Conservation (phyloP, 2,797 vertebrate genomes). For the Oreochromis grahami region DNA sequence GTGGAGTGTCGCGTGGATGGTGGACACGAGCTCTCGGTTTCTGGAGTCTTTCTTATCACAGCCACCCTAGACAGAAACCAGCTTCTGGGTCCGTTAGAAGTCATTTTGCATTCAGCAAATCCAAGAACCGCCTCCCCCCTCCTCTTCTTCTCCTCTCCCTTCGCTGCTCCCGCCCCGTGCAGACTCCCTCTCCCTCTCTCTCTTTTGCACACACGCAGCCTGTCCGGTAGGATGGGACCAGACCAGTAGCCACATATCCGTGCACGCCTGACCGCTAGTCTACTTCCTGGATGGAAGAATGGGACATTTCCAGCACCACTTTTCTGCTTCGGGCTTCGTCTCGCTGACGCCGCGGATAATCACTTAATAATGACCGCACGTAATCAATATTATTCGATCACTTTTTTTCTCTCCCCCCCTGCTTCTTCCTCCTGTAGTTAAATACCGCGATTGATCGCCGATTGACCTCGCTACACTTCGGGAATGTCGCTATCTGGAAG, state of each 20-base stretch:
- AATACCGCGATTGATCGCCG: slow-evolving; percentile 63
- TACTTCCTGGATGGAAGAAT: slow-evolving; percentile 89
- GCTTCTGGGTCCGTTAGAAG: slow-evolving; percentile 41
- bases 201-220: slow-evolving; percentile 66
- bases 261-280: slow-evolving; percentile 67
- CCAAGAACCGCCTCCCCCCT: slow-evolving; percentile 45
- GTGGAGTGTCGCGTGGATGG: background rate
- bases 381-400: slow-evolving; percentile 55
- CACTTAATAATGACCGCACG: slow-evolving; percentile 56
- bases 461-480: slow-evolving; percentile 58
- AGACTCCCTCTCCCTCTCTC: slow-evolving; percentile 42
- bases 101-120: slow-evolving; percentile 61
- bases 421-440: slow-evolving; percentile 39
- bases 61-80: slow-evolving; percentile 7
- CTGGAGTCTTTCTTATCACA: slow-evolving; percentile 5
- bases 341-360: slow-evolving; percentile 70
- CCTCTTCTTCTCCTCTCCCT: background rate
- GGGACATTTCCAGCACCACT: slow-evolving; percentile 79
- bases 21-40: slow-evolving; percentile 19
- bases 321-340: slow-evolving; percentile 42
- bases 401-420: slow-evolving; percentile 20
- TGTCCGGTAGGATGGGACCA: slow-evolving; percentile 71
- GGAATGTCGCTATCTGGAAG: slow-evolving; percentile 71
- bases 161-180: slow-evolving; percentile 73
- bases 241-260: slow-evolving; percentile 62